Base-by-base conservation (phyloP, 1,140 invertebrate species). In the Coptotermes formosanus region DNA sequence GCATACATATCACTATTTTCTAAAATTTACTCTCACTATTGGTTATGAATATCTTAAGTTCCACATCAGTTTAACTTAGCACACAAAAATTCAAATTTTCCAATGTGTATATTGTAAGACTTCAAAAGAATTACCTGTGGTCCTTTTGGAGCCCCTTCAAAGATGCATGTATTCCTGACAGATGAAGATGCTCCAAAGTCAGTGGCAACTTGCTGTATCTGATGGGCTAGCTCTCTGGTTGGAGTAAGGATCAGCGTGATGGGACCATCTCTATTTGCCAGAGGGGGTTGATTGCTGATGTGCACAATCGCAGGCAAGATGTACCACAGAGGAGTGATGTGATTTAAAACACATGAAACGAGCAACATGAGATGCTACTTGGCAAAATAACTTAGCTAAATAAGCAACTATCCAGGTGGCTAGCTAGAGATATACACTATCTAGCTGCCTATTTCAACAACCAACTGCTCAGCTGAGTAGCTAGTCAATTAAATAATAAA, bases 61-160 rank as follows among this genome's bases (percentile, higher is more conserved):
- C 19, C 21, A 64, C 8, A 64, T 64, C 59, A 64, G 8, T 64
- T 21, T 43, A 21, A 82, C 21, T 81, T 45, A 16, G 85, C 0
- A 86, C 44, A 85, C 30, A 82, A 38, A 64, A 64, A 38, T 55
- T 44, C 4, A 86, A 85, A 23, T 19, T 21, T 86, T 82, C 93
- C 91, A 82, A 8, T 38, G 38, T 82, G 14, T 23, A 25, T 16
- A n/a, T 21, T 25, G n/a, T 14, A 38, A 38, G 3, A 38, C 2
- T 38, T 38, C 38, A 38, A 11, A 19, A 23, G 23, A 19, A 19
- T 45, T 48, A 84, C 83, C 89, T 99, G 98, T 44, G 97, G 96
- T 81, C 97, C 97, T 91, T 99, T 99, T 0, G 97, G 97, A 1
- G 98, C 97, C 11, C 99, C 99, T 87, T 99, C 99, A 92, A 99